phyloP scores from a whole-genome alignment of 2,113 vertebrate species.

The Triplophysa tibetana region DNA sequence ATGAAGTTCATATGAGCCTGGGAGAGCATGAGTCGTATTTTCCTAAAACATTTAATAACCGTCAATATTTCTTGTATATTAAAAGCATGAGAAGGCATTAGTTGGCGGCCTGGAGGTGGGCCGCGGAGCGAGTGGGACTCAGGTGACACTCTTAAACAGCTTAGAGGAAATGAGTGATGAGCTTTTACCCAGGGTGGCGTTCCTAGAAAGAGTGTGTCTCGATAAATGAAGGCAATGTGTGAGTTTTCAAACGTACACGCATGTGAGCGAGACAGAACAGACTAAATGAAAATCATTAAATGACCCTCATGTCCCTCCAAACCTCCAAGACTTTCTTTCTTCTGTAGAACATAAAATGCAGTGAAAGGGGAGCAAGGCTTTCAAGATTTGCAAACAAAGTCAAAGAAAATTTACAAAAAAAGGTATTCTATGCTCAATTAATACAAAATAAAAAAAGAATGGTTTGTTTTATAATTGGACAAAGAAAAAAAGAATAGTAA shows the following conservation, averaged over 20 bases:
- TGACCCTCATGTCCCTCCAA: not conserved
- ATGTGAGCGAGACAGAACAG: not conserved
- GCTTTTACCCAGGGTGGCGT: not conserved
- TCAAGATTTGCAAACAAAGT: not conserved
- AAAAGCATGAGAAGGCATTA: constrained; percentile 31
- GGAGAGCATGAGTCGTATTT: constrained; percentile 20
- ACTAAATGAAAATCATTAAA: not conserved
- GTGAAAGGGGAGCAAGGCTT: too few species aligned
- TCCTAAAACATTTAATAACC: constrained; percentile 20
- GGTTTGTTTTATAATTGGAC: too few species aligned
- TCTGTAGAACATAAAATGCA: too few species aligned
- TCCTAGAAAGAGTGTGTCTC: constrained; percentile 25
- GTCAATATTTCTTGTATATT: not conserved
- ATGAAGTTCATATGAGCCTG: constrained; percentile 34
- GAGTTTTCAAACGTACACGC: constrained; percentile 34
- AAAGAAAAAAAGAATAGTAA: too few species aligned
- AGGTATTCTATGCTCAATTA: too few species aligned
- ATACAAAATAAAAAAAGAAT: too few species aligned
- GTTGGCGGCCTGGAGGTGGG: not conserved
- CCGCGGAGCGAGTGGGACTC: constrained; percentile 2
- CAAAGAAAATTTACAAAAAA: too few species aligned
- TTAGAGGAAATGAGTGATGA: constrained; percentile 36
- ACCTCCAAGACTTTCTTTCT: not conserved
- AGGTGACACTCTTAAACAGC: constrained; percentile 44
- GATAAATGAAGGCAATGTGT: constrained; percentile 44